phyloP scores from a whole-genome alignment of 2,888 invertebrate species.

The Tetheella fluctuosa region DNA sequence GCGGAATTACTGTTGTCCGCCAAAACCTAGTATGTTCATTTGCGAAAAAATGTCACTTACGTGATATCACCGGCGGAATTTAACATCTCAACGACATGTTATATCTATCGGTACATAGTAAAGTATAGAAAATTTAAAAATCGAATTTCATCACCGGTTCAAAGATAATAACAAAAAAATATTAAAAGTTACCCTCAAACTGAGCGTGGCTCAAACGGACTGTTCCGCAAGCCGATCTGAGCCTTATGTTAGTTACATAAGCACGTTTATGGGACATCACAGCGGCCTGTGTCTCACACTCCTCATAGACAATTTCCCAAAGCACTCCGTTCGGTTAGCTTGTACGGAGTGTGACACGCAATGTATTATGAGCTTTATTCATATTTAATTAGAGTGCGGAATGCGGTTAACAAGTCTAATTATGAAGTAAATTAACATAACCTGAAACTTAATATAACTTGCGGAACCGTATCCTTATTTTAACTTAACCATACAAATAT shows the following conservation, averaged over 20 bases:
- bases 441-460: neutral
- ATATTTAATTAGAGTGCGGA: neutral
- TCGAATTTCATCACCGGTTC: neutral
- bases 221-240: conserved; percentile 26
- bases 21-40: no score
- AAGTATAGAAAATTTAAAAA: neutral
- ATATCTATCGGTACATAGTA: neutral
- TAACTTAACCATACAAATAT: neutral
- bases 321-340: conserved; percentile 45
- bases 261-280: conserved; percentile 64
- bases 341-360: conserved; percentile 46
- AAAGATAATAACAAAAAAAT: neutral
- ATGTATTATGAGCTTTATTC: conserved; percentile 27
- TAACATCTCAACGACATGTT: neutral
- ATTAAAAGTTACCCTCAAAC: neutral
- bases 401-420: no score
- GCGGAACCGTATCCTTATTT: neutral
- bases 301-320: conserved; percentile 74
- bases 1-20: no score
- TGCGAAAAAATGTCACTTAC: no score
- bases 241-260: conserved; percentile 55
- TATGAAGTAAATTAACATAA: neutral
- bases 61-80: no score
- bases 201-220: neutral
- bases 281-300: conserved; percentile 64